Percentiles rank a stretch among this genome's conserved stretches.
These are phyloP conservation scores for Xylota segnis DNA, from an alignment of 2,888 invertebrate genomes.

Conservation along the genomic window DNA sequence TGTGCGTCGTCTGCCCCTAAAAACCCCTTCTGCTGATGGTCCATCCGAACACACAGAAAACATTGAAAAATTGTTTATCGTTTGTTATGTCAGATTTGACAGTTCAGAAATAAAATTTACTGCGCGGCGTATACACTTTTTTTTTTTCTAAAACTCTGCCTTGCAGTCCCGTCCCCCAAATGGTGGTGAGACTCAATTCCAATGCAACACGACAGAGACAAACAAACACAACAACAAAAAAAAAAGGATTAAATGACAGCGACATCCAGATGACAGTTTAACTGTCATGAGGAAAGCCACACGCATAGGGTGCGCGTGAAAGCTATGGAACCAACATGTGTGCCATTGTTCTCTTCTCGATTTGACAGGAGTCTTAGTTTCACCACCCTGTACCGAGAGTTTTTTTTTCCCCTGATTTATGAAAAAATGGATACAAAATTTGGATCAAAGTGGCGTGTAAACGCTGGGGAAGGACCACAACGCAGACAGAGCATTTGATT, in stretches of 20 bases:
- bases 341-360: conserved; percentile 31
- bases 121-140: conserved; percentile 44
- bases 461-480: conserved; percentile 63
- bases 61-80: conserved; percentile 68
- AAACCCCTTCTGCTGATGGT: conserved; percentile 8
- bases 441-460: conserved; percentile 74
- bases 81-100: conserved; percentile 63
- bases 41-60: background rate
- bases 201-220: background rate
- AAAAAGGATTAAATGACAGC: conserved; percentile 71
- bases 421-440: conserved; percentile 73
- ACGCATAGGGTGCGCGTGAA: conserved; percentile 5
- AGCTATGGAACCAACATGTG: conserved; percentile 44
- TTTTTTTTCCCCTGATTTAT: conserved; percentile 61
- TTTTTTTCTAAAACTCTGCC: conserved; percentile 17
- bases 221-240: no score
- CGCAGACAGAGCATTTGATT: conserved; percentile 55
- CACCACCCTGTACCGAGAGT: background rate
- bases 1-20: conserved; percentile 4
- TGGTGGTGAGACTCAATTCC: background rate
- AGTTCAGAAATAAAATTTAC: conserved; percentile 65
- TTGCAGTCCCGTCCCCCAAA: conserved; percentile 1
- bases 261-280: conserved; percentile 70
- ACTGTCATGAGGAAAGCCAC: conserved; percentile 40
- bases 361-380: conserved; percentile 18